Percentiles rank a stretch among this genome's conserved stretches.
Conservation (phyloP, 2,113 vertebrate genomes). For the Nansenia antarctica region DNA sequence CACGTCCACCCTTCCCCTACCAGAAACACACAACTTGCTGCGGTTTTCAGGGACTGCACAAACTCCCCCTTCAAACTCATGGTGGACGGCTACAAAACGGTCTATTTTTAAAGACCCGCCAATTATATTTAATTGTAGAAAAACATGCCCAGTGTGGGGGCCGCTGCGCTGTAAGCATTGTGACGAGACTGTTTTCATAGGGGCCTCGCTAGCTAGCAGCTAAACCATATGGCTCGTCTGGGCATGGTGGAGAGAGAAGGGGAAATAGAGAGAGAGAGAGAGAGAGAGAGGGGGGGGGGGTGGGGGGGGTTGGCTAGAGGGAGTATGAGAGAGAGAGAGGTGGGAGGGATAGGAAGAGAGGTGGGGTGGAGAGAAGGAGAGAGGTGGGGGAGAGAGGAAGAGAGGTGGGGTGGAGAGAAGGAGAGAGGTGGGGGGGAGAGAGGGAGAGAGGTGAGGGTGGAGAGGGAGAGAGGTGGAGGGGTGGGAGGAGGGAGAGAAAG, state of each 20-base stretch:
- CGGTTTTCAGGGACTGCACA: conserved; percentile 54
- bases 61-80: conserved; percentile 52
- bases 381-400: conserved; percentile 23
- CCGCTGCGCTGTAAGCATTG: conserved; percentile 43
- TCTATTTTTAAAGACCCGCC: conserved; percentile 68
- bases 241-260: background rate
- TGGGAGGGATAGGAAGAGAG: conserved; percentile 36
- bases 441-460: background rate
- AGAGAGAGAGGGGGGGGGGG: background rate
- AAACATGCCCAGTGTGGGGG: conserved; percentile 45
- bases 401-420: conserved; percentile 24
- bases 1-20: conserved; percentile 40
- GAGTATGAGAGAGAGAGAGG: background rate
- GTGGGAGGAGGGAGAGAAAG: conserved; percentile 14
- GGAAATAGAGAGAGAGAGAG: conserved; percentile 6
- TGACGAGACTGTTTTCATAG: conserved; percentile 53
- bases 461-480: background rate
- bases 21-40: conserved; percentile 47
- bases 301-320: conserved; percentile 33
- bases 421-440: conserved; percentile 19
- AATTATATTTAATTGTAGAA: conserved; percentile 76
- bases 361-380: conserved; percentile 25
- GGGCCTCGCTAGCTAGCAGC: conserved; percentile 35
- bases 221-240: conserved; percentile 43
- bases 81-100: conserved; percentile 39